A percentile compares a stretch with the other conserved stretches of the same genome.
Evolutionary conservation across 2,888 invertebrate species (phyloP).

Genomic region (Encarsia formosa): DNA sequence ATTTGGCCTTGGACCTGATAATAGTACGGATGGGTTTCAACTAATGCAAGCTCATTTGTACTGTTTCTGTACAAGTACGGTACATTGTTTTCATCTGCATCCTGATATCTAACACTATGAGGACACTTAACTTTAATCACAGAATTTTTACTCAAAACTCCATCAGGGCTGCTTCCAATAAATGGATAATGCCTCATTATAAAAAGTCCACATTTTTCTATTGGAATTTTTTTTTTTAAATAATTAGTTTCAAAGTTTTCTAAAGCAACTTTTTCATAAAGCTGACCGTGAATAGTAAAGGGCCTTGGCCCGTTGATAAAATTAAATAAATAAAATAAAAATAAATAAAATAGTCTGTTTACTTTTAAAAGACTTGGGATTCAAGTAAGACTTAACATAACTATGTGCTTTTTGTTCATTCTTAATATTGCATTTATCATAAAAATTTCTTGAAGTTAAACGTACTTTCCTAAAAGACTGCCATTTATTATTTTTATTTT

Average conservation of each 20-base stretch:
- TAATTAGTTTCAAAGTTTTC: background rate
- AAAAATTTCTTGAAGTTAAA: no score
- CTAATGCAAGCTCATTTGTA: background rate
- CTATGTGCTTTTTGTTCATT: no score
- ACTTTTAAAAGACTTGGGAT: background rate
- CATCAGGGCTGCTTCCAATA: background rate
- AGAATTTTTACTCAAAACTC: background rate
- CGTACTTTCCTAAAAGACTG: no score
- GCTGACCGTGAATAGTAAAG: conserved; percentile 1
- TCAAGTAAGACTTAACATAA: background rate
- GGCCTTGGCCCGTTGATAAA: no score
- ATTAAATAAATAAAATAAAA: no score
- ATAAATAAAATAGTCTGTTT: background rate
- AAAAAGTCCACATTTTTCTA: background rate
- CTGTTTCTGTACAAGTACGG: conserved; percentile 12
- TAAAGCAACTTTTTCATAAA: conserved; percentile 1
- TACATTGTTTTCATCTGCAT: conserved; percentile 10
- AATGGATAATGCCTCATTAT: background rate
- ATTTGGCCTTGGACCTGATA: conserved; percentile 2
- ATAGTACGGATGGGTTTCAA: conserved; percentile 2
- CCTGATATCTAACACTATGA: conserved; percentile 4
- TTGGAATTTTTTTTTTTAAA: no score
- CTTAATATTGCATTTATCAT: no score
- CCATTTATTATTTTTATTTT: no score
- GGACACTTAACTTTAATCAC: conserved; percentile 4